Conservation (phyloP, 2,797 vertebrate genomes). For the Sebastes steindachneri region DNA sequence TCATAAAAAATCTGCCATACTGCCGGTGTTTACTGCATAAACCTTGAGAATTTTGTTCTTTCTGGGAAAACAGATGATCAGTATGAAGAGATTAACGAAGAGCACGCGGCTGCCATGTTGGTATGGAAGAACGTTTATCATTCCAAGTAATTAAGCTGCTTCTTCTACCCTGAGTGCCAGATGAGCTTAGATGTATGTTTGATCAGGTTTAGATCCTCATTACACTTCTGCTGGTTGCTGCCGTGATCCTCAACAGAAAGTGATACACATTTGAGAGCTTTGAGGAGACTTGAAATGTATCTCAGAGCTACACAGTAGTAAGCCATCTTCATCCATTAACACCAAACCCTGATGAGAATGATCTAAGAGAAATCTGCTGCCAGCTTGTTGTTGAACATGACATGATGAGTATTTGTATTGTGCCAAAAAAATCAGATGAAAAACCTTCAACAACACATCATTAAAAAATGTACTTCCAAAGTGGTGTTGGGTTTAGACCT, state of each 20-base stretch:
- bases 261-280: background rate
- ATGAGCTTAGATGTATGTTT: slow-evolving; percentile 24
- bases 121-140: background rate
- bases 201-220: slow-evolving; percentile 24
- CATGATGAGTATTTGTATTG: background rate
- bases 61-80: background rate
- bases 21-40: background rate
- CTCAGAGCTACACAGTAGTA: background rate
- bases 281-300: background rate
- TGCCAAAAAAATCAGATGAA: background rate
- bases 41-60: background rate
- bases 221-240: background rate
- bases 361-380: background rate
- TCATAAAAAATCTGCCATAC: background rate
- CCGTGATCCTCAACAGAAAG: background rate
- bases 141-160: slow-evolving; percentile 15
- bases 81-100: background rate
- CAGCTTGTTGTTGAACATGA: background rate
- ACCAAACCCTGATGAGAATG: background rate
- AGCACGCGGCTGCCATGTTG: background rate
- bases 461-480: background rate
- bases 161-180: background rate
- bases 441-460: background rate
- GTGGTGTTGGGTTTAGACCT: background rate
- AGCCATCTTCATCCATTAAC: background rate